A percentile compares a stretch with the other conserved stretches of the same genome.
Evolutionary conservation across 1,140 invertebrate species (phyloP).

Genomic region (Akabosia matsudoensis): DNA sequence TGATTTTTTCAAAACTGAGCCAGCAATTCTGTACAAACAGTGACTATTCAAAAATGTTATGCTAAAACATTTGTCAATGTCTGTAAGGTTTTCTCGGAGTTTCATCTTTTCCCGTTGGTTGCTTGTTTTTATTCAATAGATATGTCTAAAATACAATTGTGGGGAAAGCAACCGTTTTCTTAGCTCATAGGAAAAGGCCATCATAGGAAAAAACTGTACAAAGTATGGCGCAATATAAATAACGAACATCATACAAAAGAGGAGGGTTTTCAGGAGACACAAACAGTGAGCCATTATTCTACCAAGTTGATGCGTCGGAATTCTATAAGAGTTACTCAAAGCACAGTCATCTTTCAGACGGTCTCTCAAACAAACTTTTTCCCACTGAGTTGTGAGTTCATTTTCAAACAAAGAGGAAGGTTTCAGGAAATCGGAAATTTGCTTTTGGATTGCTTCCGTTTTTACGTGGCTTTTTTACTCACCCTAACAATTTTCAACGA

Average conservation of each 20-base stretch:
- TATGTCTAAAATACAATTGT: too few relatives aligned
- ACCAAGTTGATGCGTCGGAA: too few relatives aligned
- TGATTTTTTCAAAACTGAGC: too few relatives aligned
- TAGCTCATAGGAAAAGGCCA: too few relatives aligned
- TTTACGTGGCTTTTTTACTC: neutral
- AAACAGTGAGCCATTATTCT: too few relatives aligned
- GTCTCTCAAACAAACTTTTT: neutral
- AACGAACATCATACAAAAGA: neutral
- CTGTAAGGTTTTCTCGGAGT: neutral
- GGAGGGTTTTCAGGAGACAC: too few relatives aligned
- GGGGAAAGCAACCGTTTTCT: too few relatives aligned
- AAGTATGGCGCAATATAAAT: neutral
- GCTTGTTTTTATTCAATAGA: too few relatives aligned
- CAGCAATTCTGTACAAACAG: too few relatives aligned
- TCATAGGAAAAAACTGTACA: neutral
- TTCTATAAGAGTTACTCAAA: too few relatives aligned
- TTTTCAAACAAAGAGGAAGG: neutral
- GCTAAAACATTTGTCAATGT: conserved; percentile 8
- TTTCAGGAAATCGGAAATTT: conserved; percentile 14
- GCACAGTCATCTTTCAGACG: neutral
- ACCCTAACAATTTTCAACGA: too few relatives aligned
- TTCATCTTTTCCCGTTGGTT: conserved; percentile 13
- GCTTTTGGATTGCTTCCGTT: conserved; percentile 18
- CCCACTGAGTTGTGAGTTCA: neutral
- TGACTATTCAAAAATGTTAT: neutral